Evolutionary conservation across 2,888 invertebrate species (phyloP), one percentile per base, ranked within the genome.

Genomic region (Drosophila hawaiiensis): DNA sequence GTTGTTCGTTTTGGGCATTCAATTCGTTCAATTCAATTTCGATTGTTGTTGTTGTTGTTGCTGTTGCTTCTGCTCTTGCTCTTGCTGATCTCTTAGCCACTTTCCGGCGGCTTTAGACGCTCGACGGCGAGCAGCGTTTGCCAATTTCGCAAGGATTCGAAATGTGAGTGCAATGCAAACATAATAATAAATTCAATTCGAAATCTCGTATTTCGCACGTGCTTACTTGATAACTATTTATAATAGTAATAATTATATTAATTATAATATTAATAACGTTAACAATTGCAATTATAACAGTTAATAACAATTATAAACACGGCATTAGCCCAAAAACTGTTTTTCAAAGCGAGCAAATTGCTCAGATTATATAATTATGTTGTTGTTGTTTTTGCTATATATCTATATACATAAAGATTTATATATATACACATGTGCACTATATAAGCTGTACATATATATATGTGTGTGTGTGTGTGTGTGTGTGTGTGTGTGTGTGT

Each of bases 21-120:
- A 58, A 68, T 80, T 83, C 67, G 60, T 70, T 65, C 19, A 39
- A 39, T 58, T n/a, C 12, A 39, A 37, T 56, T 28, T 39, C 55
- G 55, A 35, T 37, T 37, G 47, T 52, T 66, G 56, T 53, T 67
- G 58, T 33, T 37, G 31, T 25, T 62, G 47, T 22, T 41, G 33
- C 14, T 65, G 25, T 12, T 65, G 28, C 22, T 43, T 6, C 0
- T 43, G 22, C 22, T 43, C 29, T 31, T 31, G 31, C 31, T 31
- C 22, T 47, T 47, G 4, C 16, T 25, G 47, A 9, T 9, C 22
- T 47, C 10, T 49, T 73, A 60, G 54, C 66, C 58, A 62, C 68
- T 65, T 85, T 88, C 87, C 80, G 87, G 87, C 79, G 87, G 87
- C 82, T 89, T 88, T 16, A 90, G 74, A 33, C 87, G 87, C 77